Evolutionary conservation across 2,797 vertebrate genomes (phyloP).

Genomic region (Alosa sapidissima): DNA sequence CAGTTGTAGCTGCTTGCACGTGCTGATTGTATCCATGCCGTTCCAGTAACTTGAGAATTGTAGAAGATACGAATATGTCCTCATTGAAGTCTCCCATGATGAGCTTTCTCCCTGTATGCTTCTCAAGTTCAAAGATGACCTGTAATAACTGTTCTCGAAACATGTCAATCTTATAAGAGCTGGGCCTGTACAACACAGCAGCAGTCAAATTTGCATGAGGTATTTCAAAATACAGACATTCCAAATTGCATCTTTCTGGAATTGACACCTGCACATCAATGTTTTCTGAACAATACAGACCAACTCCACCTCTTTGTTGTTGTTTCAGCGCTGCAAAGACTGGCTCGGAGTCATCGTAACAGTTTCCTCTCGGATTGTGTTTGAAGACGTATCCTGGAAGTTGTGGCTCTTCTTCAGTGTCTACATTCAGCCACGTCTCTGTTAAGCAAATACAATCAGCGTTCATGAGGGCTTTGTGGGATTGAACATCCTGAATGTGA

Average conservation of each 20-base stretch:
- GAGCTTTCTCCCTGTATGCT: slow-evolving; percentile 1
- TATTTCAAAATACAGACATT: slow-evolving; percentile 12
- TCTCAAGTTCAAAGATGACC: slow-evolving; percentile 22
- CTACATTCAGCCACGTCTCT: background rate
- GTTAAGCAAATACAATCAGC: background rate
- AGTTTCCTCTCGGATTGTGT: background rate
- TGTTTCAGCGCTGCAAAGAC: slow-evolving; percentile 4
- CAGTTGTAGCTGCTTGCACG: slow-evolving; percentile 22
- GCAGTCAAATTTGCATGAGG: slow-evolving; percentile 11
- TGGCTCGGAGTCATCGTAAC: background rate
- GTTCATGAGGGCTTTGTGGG: background rate
- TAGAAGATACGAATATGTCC: slow-evolving; percentile 6
- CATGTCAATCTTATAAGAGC: slow-evolving; percentile 3
- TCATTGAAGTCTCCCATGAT: slow-evolving; percentile 34
- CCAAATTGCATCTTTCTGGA: slow-evolving; percentile 22
- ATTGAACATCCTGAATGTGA: background rate
- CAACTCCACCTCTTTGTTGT: slow-evolving; percentile 30
- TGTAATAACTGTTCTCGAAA: background rate
- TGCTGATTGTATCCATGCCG: slow-evolving; percentile 19
- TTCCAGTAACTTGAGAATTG: slow-evolving; percentile 21
- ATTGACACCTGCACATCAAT: background rate
- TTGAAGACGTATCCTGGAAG: background rate
- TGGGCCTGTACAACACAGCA: slow-evolving; percentile 30
- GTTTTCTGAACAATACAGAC: background rate
- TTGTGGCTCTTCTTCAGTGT: background rate